phyloP scores from a whole-genome alignment of 2,888 invertebrate genomes.

The Idaea aversata region DNA sequence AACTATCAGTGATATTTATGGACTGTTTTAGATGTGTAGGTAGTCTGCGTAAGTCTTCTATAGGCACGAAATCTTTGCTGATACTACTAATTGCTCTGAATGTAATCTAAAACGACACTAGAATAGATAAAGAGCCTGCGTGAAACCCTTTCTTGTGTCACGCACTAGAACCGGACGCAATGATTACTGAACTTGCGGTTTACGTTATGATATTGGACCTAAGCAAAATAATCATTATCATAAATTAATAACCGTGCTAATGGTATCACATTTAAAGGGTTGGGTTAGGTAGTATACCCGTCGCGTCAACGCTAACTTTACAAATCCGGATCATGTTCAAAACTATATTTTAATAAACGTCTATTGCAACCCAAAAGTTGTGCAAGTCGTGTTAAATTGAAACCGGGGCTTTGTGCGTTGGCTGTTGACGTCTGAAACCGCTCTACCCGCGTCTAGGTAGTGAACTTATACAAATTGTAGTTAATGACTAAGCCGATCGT shows the following conservation, averaged over 20 bases:
- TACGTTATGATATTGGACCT: neutral
- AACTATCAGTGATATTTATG: no score
- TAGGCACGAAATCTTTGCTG: no score
- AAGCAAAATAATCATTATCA: neutral
- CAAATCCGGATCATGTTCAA: conserved; percentile 20
- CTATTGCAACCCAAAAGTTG: conserved; percentile 47
- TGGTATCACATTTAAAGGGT: neutral
- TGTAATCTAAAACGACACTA: no score
- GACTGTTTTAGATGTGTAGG: no score
- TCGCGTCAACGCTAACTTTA: conserved; percentile 4
- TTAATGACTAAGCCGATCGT: conserved; percentile 52
- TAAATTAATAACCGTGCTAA: neutral
- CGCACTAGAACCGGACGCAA: no score
- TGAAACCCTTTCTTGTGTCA: no score
- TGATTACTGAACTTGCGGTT: no score
- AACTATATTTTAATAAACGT: conserved; percentile 55
- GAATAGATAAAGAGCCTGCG: no score
- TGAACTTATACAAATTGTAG: conserved; percentile 60
- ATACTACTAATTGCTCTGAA: no score
- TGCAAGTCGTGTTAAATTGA: conserved; percentile 50
- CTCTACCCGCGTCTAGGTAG: conserved; percentile 45
- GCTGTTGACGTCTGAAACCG: conserved; percentile 23
- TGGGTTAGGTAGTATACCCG: neutral
- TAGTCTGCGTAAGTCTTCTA: no score
- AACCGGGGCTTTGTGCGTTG: conserved; percentile 39